Evolutionary conservation across 2,113 vertebrate genomes (phyloP), one percentile per base, ranked within the genome.

Genomic region (Anhinga rufa): DNA sequence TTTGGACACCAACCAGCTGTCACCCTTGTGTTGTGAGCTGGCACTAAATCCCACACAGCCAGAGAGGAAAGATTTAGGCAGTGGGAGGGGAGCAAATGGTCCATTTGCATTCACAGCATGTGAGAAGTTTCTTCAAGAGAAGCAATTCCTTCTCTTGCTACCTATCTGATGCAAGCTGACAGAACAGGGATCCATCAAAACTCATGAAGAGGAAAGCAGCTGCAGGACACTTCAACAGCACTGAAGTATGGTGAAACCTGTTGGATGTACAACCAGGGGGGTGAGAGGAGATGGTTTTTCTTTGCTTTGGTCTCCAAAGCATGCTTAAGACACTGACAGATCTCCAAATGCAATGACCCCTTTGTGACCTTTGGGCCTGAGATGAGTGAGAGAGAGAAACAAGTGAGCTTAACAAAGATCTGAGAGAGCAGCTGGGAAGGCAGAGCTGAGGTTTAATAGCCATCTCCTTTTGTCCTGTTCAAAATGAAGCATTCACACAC

Each of bases 1-100:
- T 95, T 96, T 97, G 97, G 97, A 96, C 92, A 96, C 81, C 55
- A 91, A 95, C 97, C 95, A 97, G 97, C 94, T 97, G 96, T 96
- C 86, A 21, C 86, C 40, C 71, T 86, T 82, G 60, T 46, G 60
- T 58, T 92, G 80, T 32, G 81, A 91, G 54, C 74, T 91, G 81
- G 91, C 95, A 93, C 71, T 84, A 74, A 90, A 92, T 34, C 86
- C 80, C 42, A 60, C 34, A 84, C 49, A 91, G 86, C 12, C 40
- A 0, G 38, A 81, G 32, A 82, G 32, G 51, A 83, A 93, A 92
- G 81, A 82, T 88, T 91, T 84, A 88, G 80, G 24, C 48, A 64
- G 48, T 61, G 44, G 62, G 64, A 92, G 54, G 40, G 66, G 19
- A 94, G 74, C 80, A 96, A 94, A 83, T 8, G 7, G 58, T 49